Conservation (phyloP, 2,113 vertebrate species). For the Nibea coibor region DNA sequence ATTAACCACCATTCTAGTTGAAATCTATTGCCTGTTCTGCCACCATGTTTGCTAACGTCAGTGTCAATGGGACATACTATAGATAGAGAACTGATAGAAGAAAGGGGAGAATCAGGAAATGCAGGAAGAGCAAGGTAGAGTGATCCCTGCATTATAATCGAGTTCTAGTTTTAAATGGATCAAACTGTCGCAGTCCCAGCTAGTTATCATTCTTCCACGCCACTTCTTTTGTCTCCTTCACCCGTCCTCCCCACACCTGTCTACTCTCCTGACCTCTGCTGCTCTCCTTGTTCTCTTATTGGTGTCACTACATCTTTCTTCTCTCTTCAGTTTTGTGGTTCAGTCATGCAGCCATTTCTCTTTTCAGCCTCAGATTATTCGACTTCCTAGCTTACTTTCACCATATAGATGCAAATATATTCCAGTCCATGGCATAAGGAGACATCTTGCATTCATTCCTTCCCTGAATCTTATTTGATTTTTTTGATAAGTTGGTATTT, state of each 20-base stretch:
- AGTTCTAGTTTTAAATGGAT: conserved; percentile 51
- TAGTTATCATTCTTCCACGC: conserved; percentile 38
- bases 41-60: background rate
- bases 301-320: conserved; percentile 30
- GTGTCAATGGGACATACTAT: background rate
- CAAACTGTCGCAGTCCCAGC: conserved; percentile 12
- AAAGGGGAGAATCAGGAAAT: background rate
- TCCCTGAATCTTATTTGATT: background rate
- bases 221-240: conserved; percentile 26
- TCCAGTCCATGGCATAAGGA: background rate
- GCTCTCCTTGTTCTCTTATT: conserved; percentile 29
- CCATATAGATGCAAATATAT: background rate
- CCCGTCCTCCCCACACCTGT: conserved; percentile 9
- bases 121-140: conserved; percentile 4
- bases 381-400: background rate
- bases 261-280: conserved; percentile 35
- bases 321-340: conserved; percentile 3
- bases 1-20: background rate
- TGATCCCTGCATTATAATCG: conserved; percentile 36
- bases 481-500: conserved; percentile 16
- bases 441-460: conserved; percentile 3
- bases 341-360: conserved; percentile 21
- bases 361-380: conserved; percentile 3
- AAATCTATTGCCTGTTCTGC: background rate
- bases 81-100: background rate